phyloP scores from a whole-genome alignment of 2,113 vertebrate species.

The Fregata magnificens region DNA sequence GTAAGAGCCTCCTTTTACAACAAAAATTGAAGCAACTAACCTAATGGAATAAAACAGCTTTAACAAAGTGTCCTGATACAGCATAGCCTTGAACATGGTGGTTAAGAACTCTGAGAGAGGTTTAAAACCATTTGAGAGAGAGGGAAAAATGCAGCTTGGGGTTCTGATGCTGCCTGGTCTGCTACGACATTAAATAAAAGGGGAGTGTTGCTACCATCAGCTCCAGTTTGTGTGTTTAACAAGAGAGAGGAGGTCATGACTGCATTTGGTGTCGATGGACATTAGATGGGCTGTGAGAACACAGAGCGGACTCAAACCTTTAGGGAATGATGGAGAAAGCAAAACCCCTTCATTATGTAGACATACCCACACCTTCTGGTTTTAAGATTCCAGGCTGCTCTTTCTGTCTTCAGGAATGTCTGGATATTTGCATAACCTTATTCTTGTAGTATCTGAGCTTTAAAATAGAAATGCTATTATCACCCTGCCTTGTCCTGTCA shows the following conservation, averaged over 20 bases:
- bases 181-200: neutral
- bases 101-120: neutral
- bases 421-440: neutral
- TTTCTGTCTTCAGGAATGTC: neutral
- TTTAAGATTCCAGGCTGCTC: neutral
- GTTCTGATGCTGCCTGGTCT: neutral
- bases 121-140: neutral
- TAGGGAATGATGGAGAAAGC: neutral
- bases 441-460: neutral
- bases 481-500: neutral
- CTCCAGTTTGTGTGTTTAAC: neutral
- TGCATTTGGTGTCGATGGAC: accelerated
- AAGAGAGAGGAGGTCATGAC: neutral
- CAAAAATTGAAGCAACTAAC: neutral
- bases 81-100: neutral
- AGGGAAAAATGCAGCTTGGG: neutral
- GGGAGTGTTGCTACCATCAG: neutral
- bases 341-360: neutral
- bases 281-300: neutral
- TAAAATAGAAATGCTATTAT: neutral
- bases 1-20: neutral
- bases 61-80: neutral
- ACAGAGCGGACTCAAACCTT: neutral
- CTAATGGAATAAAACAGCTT: neutral
- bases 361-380: neutral